Conservation (phyloP, 2,113 vertebrate genomes). For the Lichenostomus cassidix region DNA sequence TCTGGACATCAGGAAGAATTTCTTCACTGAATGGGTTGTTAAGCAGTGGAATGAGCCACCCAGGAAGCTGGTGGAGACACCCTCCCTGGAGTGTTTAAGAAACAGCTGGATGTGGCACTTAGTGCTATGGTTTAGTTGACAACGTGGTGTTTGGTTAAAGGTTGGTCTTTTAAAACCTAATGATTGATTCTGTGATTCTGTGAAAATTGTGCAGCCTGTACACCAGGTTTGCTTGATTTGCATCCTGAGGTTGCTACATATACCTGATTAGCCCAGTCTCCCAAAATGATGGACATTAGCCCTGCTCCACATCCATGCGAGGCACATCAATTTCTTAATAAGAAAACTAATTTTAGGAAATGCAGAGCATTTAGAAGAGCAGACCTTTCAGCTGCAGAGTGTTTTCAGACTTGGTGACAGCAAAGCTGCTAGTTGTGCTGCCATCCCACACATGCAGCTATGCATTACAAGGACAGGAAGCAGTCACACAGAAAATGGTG, state of each 20-base stretch:
- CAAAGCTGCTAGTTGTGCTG: neutral
- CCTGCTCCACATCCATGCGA: neutral
- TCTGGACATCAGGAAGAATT: neutral
- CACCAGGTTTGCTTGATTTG: neutral
- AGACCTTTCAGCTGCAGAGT: neutral
- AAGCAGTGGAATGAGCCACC: neutral
- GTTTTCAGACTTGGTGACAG: neutral
- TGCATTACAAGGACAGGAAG: neutral
- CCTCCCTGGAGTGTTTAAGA: neutral
- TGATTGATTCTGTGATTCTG: neutral
- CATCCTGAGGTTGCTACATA: neutral
- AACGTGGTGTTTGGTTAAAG: neutral
- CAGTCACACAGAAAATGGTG: constrained; percentile 28
- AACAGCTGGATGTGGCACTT: neutral
- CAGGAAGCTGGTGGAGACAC: neutral
- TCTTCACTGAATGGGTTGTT: neutral
- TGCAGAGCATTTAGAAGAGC: neutral
- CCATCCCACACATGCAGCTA: neutral
- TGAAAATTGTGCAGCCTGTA: neutral
- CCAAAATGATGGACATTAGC: neutral
- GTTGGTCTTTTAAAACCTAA: neutral
- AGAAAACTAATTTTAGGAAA: neutral
- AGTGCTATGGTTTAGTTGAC: neutral
- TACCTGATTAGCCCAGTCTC: neutral
- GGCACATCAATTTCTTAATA: neutral